phyloP scores from a whole-genome alignment of 2,113 vertebrate genomes.

The Enhydra lutris region DNA sequence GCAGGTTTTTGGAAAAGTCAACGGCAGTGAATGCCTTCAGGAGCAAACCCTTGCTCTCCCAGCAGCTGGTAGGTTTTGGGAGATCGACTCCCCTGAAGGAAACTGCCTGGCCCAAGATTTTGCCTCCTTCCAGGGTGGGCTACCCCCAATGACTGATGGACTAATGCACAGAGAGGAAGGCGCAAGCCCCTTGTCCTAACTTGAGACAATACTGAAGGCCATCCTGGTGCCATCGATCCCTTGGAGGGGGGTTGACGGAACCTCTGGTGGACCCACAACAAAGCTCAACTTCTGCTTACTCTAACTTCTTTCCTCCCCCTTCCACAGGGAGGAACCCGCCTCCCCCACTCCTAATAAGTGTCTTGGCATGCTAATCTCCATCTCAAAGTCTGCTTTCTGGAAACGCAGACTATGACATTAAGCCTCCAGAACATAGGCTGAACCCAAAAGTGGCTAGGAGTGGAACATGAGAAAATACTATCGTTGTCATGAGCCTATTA shows the following conservation, averaged over 20 bases:
- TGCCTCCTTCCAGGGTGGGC: neutral
- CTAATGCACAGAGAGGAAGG: neutral
- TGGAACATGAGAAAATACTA: neutral
- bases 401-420: neutral
- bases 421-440: neutral
- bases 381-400: neutral
- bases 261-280: neutral
- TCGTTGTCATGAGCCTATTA: neutral
- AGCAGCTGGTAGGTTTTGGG: neutral
- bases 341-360: neutral
- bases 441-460: neutral
- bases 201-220: neutral
- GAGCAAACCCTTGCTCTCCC: neutral
- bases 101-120: neutral
- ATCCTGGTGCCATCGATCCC: neutral
- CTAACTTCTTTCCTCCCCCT: neutral
- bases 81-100: neutral
- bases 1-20: conserved; percentile 1
- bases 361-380: neutral
- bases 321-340: neutral
- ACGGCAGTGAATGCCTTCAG: neutral
- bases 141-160: neutral
- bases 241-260: neutral
- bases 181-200: neutral
- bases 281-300: neutral